A percentile compares a stretch with the other conserved stretches of the same genome.
Conservation (phyloP, 2,113 vertebrate species). For the Peromyscus maniculatus region DNA sequence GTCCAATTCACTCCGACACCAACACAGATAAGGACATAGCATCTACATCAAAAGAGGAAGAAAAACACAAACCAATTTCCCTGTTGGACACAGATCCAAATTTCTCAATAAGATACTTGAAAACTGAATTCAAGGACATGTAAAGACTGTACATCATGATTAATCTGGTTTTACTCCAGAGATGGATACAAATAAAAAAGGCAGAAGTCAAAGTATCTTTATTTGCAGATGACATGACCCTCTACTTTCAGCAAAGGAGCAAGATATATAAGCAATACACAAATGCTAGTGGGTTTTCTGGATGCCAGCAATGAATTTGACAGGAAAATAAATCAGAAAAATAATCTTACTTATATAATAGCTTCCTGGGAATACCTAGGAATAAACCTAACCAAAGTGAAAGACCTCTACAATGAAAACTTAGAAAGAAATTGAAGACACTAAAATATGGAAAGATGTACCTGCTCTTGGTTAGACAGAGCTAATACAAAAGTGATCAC, state of each 20-base stretch:
- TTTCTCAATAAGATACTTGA: too few species aligned
- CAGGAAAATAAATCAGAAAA: neutral
- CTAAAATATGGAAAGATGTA: neutral
- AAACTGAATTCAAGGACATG: neutral
- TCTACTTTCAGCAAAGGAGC: neutral
- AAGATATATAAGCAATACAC: neutral
- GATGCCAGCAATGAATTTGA: neutral
- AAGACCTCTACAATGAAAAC: neutral
- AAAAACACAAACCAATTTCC: neutral
- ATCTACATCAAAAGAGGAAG: neutral
- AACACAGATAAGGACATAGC: neutral
- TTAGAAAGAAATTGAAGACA: neutral
- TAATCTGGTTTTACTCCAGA: neutral
- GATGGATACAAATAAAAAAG: too few species aligned
- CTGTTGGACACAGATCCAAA: neutral
- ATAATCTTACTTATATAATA: neutral
- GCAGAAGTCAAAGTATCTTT: neutral
- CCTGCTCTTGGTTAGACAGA: neutral
- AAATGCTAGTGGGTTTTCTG: neutral
- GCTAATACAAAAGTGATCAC: neutral
- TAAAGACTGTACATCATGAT: neutral
- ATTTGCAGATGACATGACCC: neutral
- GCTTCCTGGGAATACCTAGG: neutral
- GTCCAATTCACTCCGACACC: neutral
- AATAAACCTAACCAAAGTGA: neutral